Percentiles rank a stretch among this genome's conserved stretches.
Evolutionary conservation across 1,140 invertebrate genomes (phyloP).

Genomic region (Yoshiicerus persimilis): DNA sequence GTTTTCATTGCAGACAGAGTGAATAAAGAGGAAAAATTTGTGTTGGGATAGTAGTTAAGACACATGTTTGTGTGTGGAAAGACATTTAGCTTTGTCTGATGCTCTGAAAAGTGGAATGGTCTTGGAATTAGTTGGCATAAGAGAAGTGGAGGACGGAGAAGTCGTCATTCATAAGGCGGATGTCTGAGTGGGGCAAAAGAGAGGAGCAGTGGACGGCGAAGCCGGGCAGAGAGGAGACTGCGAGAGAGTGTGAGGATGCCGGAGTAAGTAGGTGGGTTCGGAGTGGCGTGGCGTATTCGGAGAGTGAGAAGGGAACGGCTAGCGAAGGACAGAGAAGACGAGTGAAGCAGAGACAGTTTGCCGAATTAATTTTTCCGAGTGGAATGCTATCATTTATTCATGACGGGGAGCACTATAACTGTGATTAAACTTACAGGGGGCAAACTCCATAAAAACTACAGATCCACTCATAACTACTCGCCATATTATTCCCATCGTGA

Average conservation of each 20-base stretch:
- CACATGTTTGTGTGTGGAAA: neutral
- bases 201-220: neutral
- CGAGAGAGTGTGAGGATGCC: neutral
- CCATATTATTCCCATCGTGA: conserved; percentile 48
- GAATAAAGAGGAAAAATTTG: neutral
- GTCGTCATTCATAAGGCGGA: neutral
- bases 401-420: conserved; percentile 49
- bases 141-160: neutral
- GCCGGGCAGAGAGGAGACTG: neutral
- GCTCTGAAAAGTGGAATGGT: neutral
- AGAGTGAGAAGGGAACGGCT: neutral
- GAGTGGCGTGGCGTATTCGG: neutral
- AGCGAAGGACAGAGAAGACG: conserved; percentile 40
- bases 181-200: neutral
- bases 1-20: too few species aligned
- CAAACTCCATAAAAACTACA: conserved; percentile 31
- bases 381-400: conserved; percentile 50
- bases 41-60: neutral
- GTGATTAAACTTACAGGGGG: conserved; percentile 50
- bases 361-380: conserved; percentile 51
- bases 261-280: neutral
- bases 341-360: conserved; percentile 50
- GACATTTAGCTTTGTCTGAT: neutral
- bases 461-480: conserved; percentile 19
- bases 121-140: neutral